Evolutionary conservation across 2,797 vertebrate species (phyloP).

Genomic region (Cephalopachus bancanus): DNA sequence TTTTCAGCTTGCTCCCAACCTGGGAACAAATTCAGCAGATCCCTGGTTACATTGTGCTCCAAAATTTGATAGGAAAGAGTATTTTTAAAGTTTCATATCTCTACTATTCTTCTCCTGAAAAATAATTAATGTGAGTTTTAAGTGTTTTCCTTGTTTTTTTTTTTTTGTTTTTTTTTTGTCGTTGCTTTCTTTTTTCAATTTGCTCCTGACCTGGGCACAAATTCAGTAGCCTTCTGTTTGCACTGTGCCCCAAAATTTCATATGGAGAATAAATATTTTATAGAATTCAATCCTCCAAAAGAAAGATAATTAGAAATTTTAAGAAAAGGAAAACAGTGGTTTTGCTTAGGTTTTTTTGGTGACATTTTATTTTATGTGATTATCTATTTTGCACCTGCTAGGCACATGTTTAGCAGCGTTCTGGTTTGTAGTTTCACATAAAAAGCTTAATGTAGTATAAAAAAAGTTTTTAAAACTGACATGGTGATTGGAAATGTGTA

Average conservation of each 20-base stretch:
- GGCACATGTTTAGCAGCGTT: constrained; percentile 60
- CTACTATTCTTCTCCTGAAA: neutral
- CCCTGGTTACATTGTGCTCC: constrained; percentile 21
- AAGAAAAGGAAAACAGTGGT: constrained; percentile 34
- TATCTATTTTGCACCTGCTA: constrained; percentile 29
- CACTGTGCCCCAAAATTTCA: constrained; percentile 3
- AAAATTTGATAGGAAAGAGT: constrained; percentile 55
- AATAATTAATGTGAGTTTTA: constrained; percentile 43
- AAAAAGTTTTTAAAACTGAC: constrained; percentile 54
- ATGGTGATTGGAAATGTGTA: constrained; percentile 51
- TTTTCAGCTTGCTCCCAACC: constrained; percentile 49
- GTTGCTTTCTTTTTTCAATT: constrained; percentile 57
- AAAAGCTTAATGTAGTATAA: constrained; percentile 35
- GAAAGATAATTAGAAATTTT: constrained; percentile 41
- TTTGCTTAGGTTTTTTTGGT: constrained; percentile 19
- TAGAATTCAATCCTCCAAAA: constrained; percentile 34
- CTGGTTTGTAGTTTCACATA: constrained; percentile 49
- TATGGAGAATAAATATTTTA: constrained; percentile 59
- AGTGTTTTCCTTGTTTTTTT: neutral
- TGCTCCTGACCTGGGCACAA: constrained; percentile 56
- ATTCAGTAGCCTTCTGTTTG: constrained; percentile 24
- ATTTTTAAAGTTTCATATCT: constrained; percentile 55
- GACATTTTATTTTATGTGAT: constrained; percentile 39
- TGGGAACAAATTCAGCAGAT: constrained; percentile 52
- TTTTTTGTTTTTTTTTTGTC: constrained; percentile 4